These are phyloP conservation scores for Caenorhabditis drosophilae DNA, from an alignment of 2,888 invertebrate species.

Conservation along the genomic window DNA sequence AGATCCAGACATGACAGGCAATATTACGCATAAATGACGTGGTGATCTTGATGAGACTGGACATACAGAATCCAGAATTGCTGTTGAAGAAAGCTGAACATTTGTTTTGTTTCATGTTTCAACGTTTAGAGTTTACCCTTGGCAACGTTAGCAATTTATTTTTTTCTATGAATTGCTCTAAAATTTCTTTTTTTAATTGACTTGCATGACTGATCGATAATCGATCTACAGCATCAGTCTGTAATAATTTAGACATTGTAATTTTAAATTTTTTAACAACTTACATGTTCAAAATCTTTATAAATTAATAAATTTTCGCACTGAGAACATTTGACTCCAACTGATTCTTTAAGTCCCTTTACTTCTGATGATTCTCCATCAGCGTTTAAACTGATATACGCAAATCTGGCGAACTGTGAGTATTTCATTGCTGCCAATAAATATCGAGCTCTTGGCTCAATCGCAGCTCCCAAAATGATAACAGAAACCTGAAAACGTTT, in stretches of 20 bases:
- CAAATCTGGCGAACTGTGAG: slow-evolving; percentile 62
- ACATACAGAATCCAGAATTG: slow-evolving; percentile 71
- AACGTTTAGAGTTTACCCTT: slow-evolving; percentile 48
- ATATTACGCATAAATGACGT: slow-evolving; percentile 60
- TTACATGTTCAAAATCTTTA: slow-evolving; percentile 70
- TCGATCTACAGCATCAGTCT: slow-evolving; percentile 59
- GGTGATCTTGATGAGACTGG: slow-evolving; percentile 65
- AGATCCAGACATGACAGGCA: slow-evolving; percentile 46
- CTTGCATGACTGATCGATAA: slow-evolving; percentile 51
- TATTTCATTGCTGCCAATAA: slow-evolving; percentile 64
- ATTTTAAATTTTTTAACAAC: slow-evolving; percentile 2
- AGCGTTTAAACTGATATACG: slow-evolving; percentile 51
- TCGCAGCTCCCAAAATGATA: slow-evolving; percentile 57
- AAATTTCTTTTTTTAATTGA: slow-evolving; percentile 53
- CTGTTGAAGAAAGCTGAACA: slow-evolving; percentile 70
- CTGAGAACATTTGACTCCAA: slow-evolving; percentile 56
- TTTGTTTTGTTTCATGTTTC: neutral
- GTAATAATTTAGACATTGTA: slow-evolving; percentile 6
- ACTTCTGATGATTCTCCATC: slow-evolving; percentile 24
- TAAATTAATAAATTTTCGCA: slow-evolving; percentile 71
- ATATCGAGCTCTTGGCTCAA: slow-evolving; percentile 60
- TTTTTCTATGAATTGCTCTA: slow-evolving; percentile 70
- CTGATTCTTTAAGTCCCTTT: slow-evolving; percentile 45
- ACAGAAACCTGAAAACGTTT: slow-evolving; percentile 51
- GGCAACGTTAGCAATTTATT: slow-evolving; percentile 71